Evolutionary conservation across 1,140 invertebrate species (phyloP), one percentile per base, ranked within the genome.

Genomic region (Cryptotermes secundus): DNA sequence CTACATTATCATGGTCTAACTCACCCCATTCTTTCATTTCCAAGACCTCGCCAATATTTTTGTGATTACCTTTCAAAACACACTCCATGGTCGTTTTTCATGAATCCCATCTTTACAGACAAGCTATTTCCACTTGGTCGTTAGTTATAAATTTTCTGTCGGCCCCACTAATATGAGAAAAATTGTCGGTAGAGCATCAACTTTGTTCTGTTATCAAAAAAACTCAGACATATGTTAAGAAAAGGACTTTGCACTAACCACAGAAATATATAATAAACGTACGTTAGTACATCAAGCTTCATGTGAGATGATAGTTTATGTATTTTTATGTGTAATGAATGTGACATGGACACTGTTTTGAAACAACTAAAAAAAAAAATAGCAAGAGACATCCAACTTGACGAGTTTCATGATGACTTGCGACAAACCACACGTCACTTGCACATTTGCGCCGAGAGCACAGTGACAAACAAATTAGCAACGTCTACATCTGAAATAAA

Each of bases 71-170:
- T 6, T 72, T 3, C 59, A 31, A 72, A 1, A 72, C 53, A 31
- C 59, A 26, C 59, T 31, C 26, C n/a, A 3, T 31, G 59, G 7
- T n/a, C 59, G n/a, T 14, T 9, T n/a, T 72, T 72, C 7, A 72
- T 31, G 31, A 72, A 31, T 31, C 26, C n/a, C n/a, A 31, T 9
- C 59, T 72, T 3, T 72, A 72, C 7, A 31, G 59, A 72, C n/a
- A 72, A 72, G 26, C n/a, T 72, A 72, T 72, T 72, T 31, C 59
- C 26, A 6, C 59, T 72, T 72, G 59, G 2, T 72, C 59, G 59
- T 72, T 72, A n/a, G n/a, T n/a, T 72, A 72, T 72, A 72, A 72
- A n/a, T 72, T 72, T 72, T 31, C n/a, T 72, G 59, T 31, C 19
- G 9, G 12, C 19, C 59, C n/a, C 59, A 72, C 26, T 72, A 72